Conservation (phyloP, 1,140 invertebrate genomes). For the Drosophila micromelanica region DNA sequence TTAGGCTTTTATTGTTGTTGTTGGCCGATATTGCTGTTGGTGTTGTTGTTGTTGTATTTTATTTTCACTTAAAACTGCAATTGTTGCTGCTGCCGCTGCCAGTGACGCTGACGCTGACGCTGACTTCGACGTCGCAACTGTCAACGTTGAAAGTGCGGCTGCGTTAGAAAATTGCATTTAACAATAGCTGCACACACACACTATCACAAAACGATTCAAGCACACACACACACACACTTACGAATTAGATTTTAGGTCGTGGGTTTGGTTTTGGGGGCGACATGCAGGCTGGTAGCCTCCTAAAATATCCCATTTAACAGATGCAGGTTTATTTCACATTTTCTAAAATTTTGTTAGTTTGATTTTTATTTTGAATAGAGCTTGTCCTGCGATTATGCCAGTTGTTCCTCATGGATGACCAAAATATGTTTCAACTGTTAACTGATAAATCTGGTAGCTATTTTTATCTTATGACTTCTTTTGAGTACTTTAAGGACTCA, state of each 20-base stretch:
- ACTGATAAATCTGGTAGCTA: background rate
- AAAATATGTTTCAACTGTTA: conserved; percentile 10
- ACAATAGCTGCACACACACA: conserved; percentile 62
- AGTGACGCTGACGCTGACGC: conserved; percentile 27
- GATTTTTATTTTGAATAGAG: background rate
- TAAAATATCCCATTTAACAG: conserved; percentile 19
- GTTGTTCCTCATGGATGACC: conserved; percentile 1
- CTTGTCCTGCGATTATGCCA: conserved; percentile 10
- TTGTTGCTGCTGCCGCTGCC: conserved; percentile 58
- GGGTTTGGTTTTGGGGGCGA: conserved; percentile 29
- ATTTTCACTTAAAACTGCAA: conserved; percentile 82
- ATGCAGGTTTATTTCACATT: conserved; percentile 3
- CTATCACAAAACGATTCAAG: too few species aligned
- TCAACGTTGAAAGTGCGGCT: conserved; percentile 81
- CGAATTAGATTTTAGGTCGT: conserved; percentile 66
- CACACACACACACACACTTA: conserved; percentile 18
- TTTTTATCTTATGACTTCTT: background rate
- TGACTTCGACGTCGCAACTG: conserved; percentile 38
- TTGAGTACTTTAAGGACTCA: background rate
- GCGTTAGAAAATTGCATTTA: conserved; percentile 83
- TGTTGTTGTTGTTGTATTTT: conserved; percentile 62
- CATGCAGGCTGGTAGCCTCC: background rate
- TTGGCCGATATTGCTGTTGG: conserved; percentile 40
- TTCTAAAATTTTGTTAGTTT: conserved; percentile 14
- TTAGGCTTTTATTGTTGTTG: conserved; percentile 80